Percentiles rank a stretch among this genome's conserved stretches.
Conservation (phyloP, 2,797 vertebrate species). For the Borostomias antarcticus region DNA sequence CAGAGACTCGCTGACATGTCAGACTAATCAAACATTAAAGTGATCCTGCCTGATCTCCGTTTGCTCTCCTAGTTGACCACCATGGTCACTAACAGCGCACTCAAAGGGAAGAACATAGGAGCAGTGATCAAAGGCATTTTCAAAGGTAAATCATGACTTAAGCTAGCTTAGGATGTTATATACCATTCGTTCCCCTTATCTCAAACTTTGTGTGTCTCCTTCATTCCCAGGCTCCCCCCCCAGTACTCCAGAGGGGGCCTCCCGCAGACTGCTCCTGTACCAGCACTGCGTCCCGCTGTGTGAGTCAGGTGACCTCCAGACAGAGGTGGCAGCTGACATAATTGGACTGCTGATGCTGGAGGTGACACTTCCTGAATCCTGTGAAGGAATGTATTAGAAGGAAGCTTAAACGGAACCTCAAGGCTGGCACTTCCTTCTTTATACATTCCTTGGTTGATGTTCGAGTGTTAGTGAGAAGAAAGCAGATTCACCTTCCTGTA, state of each 20-base stretch:
- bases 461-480: no score
- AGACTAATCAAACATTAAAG: no score
- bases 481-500: not conserved
- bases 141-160: slow-evolving; percentile 76
- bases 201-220: slow-evolving; percentile 13
- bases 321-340: slow-evolving; percentile 87
- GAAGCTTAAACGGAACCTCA: not conserved
- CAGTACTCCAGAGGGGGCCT: slow-evolving; percentile 74
- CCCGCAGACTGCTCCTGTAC: slow-evolving; percentile 84
- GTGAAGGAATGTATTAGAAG: not conserved
- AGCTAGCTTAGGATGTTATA: not conserved
- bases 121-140: slow-evolving; percentile 85
- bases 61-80: slow-evolving; percentile 73
- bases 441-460: no score
- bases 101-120: slow-evolving; percentile 83
- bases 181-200: no score
- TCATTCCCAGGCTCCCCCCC: slow-evolving; percentile 82
- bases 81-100: slow-evolving; percentile 80
- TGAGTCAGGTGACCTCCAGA: slow-evolving; percentile 91
- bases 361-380: slow-evolving; percentile 66
- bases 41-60: slow-evolving; percentile 2
- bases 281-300: slow-evolving; percentile 86
- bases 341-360: slow-evolving; percentile 94
- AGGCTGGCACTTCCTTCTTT: no score
- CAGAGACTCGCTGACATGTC: no score